Conservation (phyloP, 2,888 invertebrate genomes). For the Plebejus argus region DNA sequence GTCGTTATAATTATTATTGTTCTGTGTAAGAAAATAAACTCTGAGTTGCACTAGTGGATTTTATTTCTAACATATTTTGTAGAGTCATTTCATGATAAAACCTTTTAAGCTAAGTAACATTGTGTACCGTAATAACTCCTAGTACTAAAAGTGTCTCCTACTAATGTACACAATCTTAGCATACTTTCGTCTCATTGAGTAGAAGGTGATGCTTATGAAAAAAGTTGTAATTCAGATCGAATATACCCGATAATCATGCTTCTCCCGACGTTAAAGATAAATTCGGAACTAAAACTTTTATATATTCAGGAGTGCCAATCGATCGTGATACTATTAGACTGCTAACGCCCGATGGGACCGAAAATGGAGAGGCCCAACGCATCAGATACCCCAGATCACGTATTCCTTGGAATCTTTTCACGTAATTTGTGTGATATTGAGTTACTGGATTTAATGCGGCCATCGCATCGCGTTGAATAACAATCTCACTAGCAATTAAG, state of each 20-base stretch:
- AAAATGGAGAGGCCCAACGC: conserved; percentile 56
- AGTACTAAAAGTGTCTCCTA: not conserved
- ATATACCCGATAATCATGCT: not conserved
- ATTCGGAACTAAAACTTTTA: conserved; percentile 12
- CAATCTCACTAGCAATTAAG: conserved; percentile 8
- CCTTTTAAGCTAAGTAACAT: not conserved
- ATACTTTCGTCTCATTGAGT: not conserved
- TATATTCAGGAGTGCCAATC: conserved; percentile 24
- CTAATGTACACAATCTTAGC: not conserved
- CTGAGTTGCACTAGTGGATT: no score
- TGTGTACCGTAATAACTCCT: not conserved
- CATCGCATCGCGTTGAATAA: conserved; percentile 22
- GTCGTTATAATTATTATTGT: no score
- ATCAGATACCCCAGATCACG: conserved; percentile 54
- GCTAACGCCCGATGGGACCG: conserved; percentile 40
- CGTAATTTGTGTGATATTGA: conserved; percentile 45
- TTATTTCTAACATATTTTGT: no score
- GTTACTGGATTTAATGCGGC: conserved; percentile 38
- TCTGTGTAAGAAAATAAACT: no score
- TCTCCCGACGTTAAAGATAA: not conserved
- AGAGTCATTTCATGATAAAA: not conserved
- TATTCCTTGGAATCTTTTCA: conserved; percentile 47
- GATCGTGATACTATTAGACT: conserved; percentile 26
- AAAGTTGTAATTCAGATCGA: not conserved
- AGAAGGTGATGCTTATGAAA: not conserved